Evolutionary conservation across 2,797 vertebrate genomes (phyloP), one percentile per base, ranked within the genome.

Genomic region (Ataeniobius toweri): DNA sequence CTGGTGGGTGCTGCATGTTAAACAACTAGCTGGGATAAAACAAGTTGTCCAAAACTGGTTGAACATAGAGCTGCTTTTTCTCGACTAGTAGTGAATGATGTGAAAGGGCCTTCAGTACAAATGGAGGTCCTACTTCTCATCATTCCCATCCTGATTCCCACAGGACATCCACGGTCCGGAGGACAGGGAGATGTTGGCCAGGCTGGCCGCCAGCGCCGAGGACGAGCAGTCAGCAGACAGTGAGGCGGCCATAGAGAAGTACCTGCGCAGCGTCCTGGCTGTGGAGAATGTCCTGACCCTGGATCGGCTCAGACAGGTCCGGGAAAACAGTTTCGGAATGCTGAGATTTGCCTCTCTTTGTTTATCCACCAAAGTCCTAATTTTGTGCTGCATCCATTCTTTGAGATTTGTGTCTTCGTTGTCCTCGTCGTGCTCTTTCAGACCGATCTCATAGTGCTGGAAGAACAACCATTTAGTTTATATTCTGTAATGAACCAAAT

Each of bases 251-350:
- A 98, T 99, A 0, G 97, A 99, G 91, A 99, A 98, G 73, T 99
- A 99, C 85, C 94, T 99, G 6, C 90, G 97, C 68, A 99, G 98
- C 0, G 95, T 99, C 58, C 93, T 99, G 87, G 97, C 98, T 0
- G 97, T 99, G 90, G 98, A 99, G 92, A 99, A 99, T 93, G 95
- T 99, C 75, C 97, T 99, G 55, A 98, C 97, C 0, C 86, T 99
- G 88, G 98, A 99, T 83, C 93, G 97, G 0, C 95, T 99, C 31
- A 94, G 98, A 87, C 98, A 99, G 97, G 98, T 99, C 18, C 5
- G 24, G 1, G 36, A 41, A 46, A 10, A 20, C 48, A 3, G 48
- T 50, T 50, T 14, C 9, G 3, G 12, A 50, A 8, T 7, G 20
- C 20, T 24, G 6, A 24, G 5, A 14, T 26, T 20, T 26, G n/a